These are phyloP conservation scores for Oxystoma pomonae DNA, from an alignment of 2,888 invertebrate genomes.

Conservation along the genomic window DNA sequence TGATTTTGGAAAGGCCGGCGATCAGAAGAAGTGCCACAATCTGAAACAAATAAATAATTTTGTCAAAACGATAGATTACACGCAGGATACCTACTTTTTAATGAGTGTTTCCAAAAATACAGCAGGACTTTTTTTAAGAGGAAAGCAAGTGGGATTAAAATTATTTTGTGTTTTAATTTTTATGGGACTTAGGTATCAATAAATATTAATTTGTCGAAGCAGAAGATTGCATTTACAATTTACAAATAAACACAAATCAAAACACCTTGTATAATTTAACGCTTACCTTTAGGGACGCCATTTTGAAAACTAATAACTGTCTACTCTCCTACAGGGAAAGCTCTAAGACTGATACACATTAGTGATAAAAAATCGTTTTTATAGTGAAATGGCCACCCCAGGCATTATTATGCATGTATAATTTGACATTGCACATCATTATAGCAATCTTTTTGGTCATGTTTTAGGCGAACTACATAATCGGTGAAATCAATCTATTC, in stretches of 20 bases:
- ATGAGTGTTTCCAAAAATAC: too few species aligned
- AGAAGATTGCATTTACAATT: too few species aligned
- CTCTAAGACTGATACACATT: conserved; percentile 14
- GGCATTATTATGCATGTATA: neutral
- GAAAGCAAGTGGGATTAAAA: too few species aligned
- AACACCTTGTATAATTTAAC: too few species aligned
- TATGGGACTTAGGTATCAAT: too few species aligned
- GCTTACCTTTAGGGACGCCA: conserved; percentile 21
- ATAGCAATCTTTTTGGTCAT: neutral
- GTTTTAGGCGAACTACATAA: neutral
- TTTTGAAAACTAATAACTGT: conserved; percentile 5
- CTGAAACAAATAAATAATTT: conserved; percentile 22
- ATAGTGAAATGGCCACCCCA: conserved; percentile 1
- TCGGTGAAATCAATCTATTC: neutral
- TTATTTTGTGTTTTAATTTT: too few species aligned
- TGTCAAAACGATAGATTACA: neutral
- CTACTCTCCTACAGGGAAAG: neutral
- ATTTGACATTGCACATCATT: neutral
- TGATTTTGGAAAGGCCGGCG: conserved; percentile 12
- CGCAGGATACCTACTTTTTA: too few species aligned
- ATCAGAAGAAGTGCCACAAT: conserved; percentile 26
- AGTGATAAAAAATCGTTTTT: conserved; percentile 17
- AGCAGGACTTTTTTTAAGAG: too few species aligned
- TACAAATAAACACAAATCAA: too few species aligned
- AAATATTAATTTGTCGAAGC: too few species aligned